Conservation (phyloP, 2,113 vertebrate species). For the human (Homo sapiens) region GRCh38 chr6:37252001-37252500, state of each 20-base stretch:
- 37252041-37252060: too few species aligned
- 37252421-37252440: neutral
- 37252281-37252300: neutral
- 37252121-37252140: too few species aligned
- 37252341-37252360: neutral
- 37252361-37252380: neutral
- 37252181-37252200: neutral
- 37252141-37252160: too few species aligned
- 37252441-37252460: neutral
- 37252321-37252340: neutral
- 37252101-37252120: too few species aligned
- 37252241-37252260: neutral
- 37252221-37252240: neutral
- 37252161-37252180: too few species aligned
- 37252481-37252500: too few species aligned
- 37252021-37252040: too few species aligned
- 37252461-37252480: too few species aligned
- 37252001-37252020: too few species aligned
- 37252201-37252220: neutral
- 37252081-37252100: too few species aligned
- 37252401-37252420: neutral
- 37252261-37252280: neutral
- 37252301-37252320: neutral
- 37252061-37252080: too few species aligned
- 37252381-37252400: neutral